Evolutionary conservation across 2,797 vertebrate genomes (phyloP).

Genomic region (Anableps anableps): DNA sequence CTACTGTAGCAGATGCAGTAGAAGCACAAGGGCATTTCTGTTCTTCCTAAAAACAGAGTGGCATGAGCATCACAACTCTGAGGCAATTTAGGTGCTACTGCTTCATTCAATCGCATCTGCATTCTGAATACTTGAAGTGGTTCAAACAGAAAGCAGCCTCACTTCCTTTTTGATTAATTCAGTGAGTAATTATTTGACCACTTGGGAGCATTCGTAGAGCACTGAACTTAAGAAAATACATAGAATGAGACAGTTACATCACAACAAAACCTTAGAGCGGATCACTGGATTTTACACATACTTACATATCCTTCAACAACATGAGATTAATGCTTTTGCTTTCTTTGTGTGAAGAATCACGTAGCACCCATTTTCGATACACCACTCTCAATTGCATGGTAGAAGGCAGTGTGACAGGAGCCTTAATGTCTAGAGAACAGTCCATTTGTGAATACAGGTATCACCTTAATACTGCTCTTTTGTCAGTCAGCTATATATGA

Average conservation of each 20-base stretch:
- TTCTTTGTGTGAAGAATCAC: not conserved
- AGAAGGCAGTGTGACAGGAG: not conserved
- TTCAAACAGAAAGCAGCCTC: not conserved
- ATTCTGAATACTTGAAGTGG: not conserved
- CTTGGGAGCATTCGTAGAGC: not conserved
- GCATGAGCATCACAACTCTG: not conserved
- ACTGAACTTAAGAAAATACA: not conserved
- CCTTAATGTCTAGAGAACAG: slow-evolving; percentile 21
- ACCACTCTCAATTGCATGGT: not conserved
- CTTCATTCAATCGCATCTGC: not conserved
- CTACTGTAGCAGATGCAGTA: not conserved
- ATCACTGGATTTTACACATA: not conserved
- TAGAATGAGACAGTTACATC: not conserved
- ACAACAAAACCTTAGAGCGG: not conserved
- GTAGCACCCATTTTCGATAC: not conserved
- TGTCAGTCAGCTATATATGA: slow-evolving; percentile 53
- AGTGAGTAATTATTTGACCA: not conserved
- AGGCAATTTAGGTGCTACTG: not conserved
- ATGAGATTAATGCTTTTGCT: not conserved
- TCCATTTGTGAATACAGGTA: slow-evolving; percentile 63
- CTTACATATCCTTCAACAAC: not conserved
- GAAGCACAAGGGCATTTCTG: not conserved
- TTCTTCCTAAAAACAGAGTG: not conserved
- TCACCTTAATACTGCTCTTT: slow-evolving; percentile 44
- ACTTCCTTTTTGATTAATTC: not conserved